Percentiles rank a stretch among this genome's conserved stretches.
Evolutionary conservation across 2,888 invertebrate genomes (phyloP).

Genomic region (Willowsia nigromaculata): DNA sequence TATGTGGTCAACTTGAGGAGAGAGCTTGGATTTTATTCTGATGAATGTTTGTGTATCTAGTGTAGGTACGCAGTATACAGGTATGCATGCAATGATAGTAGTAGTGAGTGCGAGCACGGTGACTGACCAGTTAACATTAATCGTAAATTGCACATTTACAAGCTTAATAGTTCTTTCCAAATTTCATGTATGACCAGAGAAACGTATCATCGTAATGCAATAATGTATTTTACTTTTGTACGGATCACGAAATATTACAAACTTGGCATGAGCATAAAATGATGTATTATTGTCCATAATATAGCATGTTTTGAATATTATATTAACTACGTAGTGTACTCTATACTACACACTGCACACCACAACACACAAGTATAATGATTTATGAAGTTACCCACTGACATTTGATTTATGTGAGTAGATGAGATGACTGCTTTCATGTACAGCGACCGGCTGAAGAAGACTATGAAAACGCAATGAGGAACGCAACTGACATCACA

Average conservation of each 20-base stretch:
- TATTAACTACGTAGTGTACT: background rate
- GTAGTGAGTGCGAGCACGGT: background rate
- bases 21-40: background rate
- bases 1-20: constrained; percentile 27
- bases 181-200: constrained; percentile 19
- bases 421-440: constrained; percentile 58
- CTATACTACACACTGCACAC: background rate
- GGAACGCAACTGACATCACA: constrained; percentile 6
- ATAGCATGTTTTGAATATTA: background rate
- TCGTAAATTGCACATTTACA: constrained; percentile 58
- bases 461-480: constrained; percentile 5
- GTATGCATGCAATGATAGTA: background rate
- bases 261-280: constrained; percentile 53
- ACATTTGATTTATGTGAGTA: constrained; percentile 71
- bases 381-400: constrained; percentile 73
- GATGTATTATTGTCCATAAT: constrained; percentile 32
- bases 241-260: constrained; percentile 48
- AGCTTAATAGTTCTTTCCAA: constrained; percentile 23
- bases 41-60: background rate
- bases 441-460: constrained; percentile 26
- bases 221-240: constrained; percentile 18
- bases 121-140: constrained; percentile 32
- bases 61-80: background rate
- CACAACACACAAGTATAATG: constrained; percentile 45
- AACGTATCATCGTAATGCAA: background rate